Evolutionary conservation across 2,113 vertebrate genomes (phyloP).

Genomic region (Deroptyus accipitrinus): DNA sequence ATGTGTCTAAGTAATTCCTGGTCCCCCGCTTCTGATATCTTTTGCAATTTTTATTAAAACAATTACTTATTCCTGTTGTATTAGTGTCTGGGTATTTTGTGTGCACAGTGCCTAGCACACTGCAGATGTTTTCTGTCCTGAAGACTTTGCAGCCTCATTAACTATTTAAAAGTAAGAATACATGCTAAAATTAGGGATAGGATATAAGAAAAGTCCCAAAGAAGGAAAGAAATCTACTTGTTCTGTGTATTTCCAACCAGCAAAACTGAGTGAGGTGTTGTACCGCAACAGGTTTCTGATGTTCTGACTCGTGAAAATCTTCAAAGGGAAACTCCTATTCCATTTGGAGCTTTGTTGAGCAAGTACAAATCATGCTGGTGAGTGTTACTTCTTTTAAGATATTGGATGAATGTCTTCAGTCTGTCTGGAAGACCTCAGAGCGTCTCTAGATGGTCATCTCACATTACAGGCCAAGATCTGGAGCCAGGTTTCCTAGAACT

Average conservation of each 20-base stretch:
- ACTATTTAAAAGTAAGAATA: not conserved
- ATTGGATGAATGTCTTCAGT: not conserved
- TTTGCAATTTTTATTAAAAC: slow-evolving; percentile 42
- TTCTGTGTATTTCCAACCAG: not conserved
- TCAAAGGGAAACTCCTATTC: not conserved
- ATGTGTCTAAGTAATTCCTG: slow-evolving; percentile 48
- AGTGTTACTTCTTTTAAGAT: not conserved
- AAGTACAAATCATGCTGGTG: not conserved
- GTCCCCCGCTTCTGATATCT: not conserved
- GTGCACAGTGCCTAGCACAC: not conserved
- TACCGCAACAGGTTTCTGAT: not conserved
- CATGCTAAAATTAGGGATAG: not conserved
- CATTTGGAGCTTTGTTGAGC: not conserved
- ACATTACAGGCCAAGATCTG: not conserved
- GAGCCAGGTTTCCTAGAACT: not conserved
- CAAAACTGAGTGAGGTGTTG: not conserved
- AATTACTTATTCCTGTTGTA: not conserved
- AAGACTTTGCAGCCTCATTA: not conserved
- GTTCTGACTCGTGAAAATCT: not conserved
- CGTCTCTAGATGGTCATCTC: not conserved
- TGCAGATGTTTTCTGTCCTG: not conserved
- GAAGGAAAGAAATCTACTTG: not conserved
- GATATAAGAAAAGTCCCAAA: not conserved
- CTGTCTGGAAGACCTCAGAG: not conserved
- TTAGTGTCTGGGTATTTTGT: not conserved